Evolutionary conservation across 1,140 invertebrate genomes (phyloP).

Genomic region (Dendroctonus valens): DNA sequence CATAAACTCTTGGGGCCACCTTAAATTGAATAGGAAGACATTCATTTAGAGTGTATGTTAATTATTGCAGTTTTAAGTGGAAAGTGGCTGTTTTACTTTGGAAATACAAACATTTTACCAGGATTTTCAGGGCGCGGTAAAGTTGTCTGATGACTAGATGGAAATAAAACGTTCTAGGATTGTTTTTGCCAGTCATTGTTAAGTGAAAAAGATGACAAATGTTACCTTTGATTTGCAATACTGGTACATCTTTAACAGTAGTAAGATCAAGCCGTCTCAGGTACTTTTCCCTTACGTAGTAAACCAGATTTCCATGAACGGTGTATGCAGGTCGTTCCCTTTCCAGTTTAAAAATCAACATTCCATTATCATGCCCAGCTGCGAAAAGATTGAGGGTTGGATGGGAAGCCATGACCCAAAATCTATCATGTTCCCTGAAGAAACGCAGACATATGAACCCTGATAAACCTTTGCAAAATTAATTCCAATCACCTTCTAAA

Average conservation of each 20-base stretch:
- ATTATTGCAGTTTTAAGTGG: too few species aligned
- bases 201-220: too few species aligned
- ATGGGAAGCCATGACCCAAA: constrained; percentile 95
- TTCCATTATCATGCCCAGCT: constrained; percentile 94
- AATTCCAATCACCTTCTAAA: constrained; percentile 56
- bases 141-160: too few species aligned
- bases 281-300: constrained; percentile 94
- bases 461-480: constrained; percentile 1
- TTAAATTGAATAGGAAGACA: too few species aligned
- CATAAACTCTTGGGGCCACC: constrained; percentile 56
- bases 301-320: constrained; percentile 89
- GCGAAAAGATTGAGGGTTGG: constrained; percentile 84
- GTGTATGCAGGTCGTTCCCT: constrained; percentile 95
- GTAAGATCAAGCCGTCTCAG: constrained; percentile 91
- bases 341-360: constrained; percentile 74
- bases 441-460: not conserved
- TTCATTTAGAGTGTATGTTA: too few species aligned
- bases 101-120: too few species aligned
- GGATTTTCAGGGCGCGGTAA: too few species aligned
- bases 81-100: too few species aligned
- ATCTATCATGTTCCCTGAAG: constrained; percentile 88
- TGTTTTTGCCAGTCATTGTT: too few species aligned
- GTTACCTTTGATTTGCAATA: constrained; percentile 82
- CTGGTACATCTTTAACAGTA: constrained; percentile 86
- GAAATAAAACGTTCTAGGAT: too few species aligned